Evolutionary conservation across 2,888 invertebrate genomes (phyloP).

Genomic region (Dorcus hopei): DNA sequence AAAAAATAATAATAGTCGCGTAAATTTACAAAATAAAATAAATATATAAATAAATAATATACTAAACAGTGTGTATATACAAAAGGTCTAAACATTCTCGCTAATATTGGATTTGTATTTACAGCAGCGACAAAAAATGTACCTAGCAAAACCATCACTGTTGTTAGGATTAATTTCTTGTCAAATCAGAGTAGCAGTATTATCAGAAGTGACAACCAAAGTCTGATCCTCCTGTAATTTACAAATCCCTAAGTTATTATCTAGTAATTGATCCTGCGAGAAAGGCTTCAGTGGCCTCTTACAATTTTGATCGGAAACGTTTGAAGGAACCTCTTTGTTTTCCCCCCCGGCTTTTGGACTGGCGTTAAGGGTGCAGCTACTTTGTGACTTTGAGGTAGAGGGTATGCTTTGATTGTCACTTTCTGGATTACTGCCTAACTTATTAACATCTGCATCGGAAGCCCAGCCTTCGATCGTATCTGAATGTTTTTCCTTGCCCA

Average conservation of each 20-base stretch:
- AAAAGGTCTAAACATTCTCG: conserved; percentile 44
- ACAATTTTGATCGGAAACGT: conserved; percentile 15
- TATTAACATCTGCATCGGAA: conserved; percentile 40
- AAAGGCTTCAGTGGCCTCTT: conserved; percentile 13
- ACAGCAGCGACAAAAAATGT: conserved; percentile 50
- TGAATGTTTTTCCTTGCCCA: conserved; percentile 39
- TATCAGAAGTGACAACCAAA: conserved; percentile 30
- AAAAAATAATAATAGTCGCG: neutral
- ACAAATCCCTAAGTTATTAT: conserved; percentile 2
- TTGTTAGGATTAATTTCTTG: conserved; percentile 44
- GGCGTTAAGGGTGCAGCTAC: conserved; percentile 35
- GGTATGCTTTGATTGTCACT: conserved; percentile 42
- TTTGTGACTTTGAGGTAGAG: conserved; percentile 44
- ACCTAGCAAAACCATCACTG: conserved; percentile 45
- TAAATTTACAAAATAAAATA: conserved; percentile 19
- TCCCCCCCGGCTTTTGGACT: conserved; percentile 31
- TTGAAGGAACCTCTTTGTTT: conserved; percentile 3
- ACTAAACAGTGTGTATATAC: conserved; percentile 29
- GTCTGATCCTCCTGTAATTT: conserved; percentile 34
- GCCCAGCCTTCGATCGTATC: conserved; percentile 38
- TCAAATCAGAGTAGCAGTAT: conserved; percentile 42
- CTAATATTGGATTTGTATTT: conserved; percentile 46
- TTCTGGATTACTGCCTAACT: conserved; percentile 25
- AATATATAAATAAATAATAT: conserved; percentile 25
- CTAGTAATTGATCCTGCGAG: conserved; percentile 8